Evolutionary conservation across 1,140 invertebrate species (phyloP), one percentile per base, ranked within the genome.

Genomic region (Andrena cerasifolii): DNA sequence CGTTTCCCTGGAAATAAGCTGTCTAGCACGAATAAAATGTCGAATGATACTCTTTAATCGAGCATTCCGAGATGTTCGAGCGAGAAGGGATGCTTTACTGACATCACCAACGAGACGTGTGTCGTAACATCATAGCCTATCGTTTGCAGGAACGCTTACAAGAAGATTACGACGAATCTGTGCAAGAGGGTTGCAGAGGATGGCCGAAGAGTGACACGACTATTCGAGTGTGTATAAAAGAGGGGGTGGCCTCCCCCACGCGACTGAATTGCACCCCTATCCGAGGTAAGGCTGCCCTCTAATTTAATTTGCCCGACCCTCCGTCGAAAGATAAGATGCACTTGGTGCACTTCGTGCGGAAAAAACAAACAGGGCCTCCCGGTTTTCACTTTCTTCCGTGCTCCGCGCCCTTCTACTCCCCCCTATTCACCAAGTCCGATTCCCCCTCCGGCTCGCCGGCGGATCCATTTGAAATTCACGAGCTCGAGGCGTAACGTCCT

Each of bases 291-390:
- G 56, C 65, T 54, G 65, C 54, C 24, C 59, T 77, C 74, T 86
- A 83, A 85, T 86, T 79, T 81, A 79, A 83, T 80, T 86, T 78
- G 77, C 47, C 36, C 71, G 73, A 74, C 61, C 76, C 75, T 75
- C 67, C 77, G 58, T 59, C 65, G 62, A 73, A 80, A 86, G 75
- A 85, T 78, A 76, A 79, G 75, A 84, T 86, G 82, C 75, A 77
- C 76, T 82, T 82, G 72, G 36, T 85, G 72, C 77, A 81, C 62
- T 86, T 84, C 72, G 72, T 67, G 81, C 36, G 63, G 75, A 83
- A 86, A 74, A 86, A 79, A 43, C 68, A 80, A 86, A 84, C 84
- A 78, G 62, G 33, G 36, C 68, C 54, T 40, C 31, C 26, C 53
- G 21, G 45, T 40, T 70, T 71, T 77, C 67, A 62, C 68, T 77